Evolutionary conservation across 1,140 invertebrate species (phyloP), one percentile per base, ranked within the genome.

Genomic region (Coptotermes formosanus): DNA sequence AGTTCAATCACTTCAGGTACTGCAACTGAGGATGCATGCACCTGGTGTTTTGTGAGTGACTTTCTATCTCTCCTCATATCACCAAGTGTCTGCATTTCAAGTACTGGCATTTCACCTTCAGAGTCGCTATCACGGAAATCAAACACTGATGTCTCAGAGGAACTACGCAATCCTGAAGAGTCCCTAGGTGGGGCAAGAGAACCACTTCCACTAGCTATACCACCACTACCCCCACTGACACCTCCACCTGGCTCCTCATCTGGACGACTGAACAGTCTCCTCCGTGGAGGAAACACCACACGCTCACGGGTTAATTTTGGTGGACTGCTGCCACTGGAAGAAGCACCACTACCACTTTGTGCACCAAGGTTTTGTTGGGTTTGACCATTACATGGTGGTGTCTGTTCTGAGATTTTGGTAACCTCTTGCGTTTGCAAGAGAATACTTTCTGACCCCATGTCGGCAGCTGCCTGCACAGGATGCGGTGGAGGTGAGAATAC

Each of bases 131-230:
- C 93, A 0, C 92, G 90, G 88, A 94, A 94, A 89, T 94, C 93
- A 88, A 94, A 94, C n/a, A 94, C 93, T 11, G 93, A 94, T 1
- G 93, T 93, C 89, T 94, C 93, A 25, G 93, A 94, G 0, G 93
- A 93, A 88, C 93, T 93, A n/a, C 93, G 88, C 85, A 93, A 89
- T 0, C 91, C 92, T n/a, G 91, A 91, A 30, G 91, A 90, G n/a
- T 92, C 89, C 23, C 91, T 89, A 8, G 75, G 86, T 23, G 38
- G 84, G 32, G 82, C 30, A 8, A 86, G 48, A 32, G 86, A 75
- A 32, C 45, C 82, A 44, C 38, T 45, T 38, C 30, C 81, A 82
- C 81, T 43, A 23, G n/a, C 23, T 82, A 43, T 82, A 82, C 30
- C n/a, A 2, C n/a, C 81, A 82, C 30, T 82, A 83, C 3, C 43